Conservation (phyloP, 2,113 vertebrate species). For the Sturnus vulgaris region DNA sequence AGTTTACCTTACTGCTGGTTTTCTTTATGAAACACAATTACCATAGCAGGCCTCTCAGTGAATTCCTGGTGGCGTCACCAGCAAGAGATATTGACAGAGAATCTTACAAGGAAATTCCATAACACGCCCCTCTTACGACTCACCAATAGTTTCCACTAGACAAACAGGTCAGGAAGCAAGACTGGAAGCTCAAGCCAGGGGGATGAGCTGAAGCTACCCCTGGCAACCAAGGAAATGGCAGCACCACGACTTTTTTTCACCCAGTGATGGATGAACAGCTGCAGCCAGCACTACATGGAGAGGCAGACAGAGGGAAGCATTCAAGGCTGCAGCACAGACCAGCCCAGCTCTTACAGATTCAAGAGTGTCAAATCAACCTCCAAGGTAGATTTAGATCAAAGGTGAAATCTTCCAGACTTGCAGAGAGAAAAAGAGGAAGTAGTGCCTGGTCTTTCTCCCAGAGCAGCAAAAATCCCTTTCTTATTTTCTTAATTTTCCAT, state of each 20-base stretch:
- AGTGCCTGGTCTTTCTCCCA: background rate
- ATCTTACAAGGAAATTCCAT: background rate
- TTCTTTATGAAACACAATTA: background rate
- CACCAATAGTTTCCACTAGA: background rate
- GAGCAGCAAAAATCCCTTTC: background rate
- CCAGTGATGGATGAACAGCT: background rate
- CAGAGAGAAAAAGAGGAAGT: background rate
- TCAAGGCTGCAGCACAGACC: background rate
- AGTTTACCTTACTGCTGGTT: background rate
- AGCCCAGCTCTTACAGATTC: background rate
- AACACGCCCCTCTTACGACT: fast-evolving
- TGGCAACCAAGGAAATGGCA: background rate
- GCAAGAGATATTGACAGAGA: background rate
- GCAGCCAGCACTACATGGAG: background rate
- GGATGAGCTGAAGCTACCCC: background rate
- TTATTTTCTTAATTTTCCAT: background rate
- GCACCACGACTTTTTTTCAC: background rate
- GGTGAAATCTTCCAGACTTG: background rate
- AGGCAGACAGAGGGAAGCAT: background rate
- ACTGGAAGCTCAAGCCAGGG: background rate
- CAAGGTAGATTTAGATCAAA: background rate
- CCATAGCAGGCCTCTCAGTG: background rate
- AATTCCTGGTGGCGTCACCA: background rate
- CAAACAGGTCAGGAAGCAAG: background rate
- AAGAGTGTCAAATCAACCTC: background rate